Evolutionary conservation across 2,797 vertebrate genomes (phyloP).

Genomic region (Tadarida brasiliensis): DNA sequence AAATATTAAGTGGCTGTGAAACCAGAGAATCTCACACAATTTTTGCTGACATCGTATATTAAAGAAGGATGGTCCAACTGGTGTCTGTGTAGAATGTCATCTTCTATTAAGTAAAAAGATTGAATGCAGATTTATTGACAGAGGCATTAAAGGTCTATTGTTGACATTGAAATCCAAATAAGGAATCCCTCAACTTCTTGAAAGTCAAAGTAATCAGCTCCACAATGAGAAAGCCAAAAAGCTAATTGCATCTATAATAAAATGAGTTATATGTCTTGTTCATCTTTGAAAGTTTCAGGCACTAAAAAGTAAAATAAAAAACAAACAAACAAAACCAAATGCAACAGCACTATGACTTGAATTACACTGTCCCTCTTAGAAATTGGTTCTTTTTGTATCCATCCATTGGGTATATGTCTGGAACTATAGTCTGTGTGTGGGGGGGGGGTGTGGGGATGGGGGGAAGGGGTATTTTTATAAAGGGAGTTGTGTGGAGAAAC

Average conservation of each 20-base stretch:
- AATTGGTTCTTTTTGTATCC: neutral
- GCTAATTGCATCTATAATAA: neutral
- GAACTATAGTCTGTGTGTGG: neutral
- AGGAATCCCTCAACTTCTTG: neutral
- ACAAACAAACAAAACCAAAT: neutral
- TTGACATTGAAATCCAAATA: neutral
- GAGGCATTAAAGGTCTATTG: neutral
- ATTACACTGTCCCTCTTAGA: neutral
- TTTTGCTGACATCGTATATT: neutral
- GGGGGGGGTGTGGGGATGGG: neutral
- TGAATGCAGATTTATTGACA: neutral
- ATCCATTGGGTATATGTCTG: neutral
- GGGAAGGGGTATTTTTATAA: neutral
- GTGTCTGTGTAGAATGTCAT: neutral
- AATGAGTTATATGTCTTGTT: neutral
- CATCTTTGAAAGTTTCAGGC: neutral
- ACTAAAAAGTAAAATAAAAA: neutral
- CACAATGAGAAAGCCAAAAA: neutral
- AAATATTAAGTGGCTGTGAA: neutral
- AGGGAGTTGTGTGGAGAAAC: neutral
- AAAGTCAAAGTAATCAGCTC: neutral
- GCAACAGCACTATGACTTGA: neutral
- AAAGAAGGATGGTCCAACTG: neutral
- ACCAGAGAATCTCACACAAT: neutral
- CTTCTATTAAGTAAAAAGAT: neutral